These are phyloP conservation scores for Spisula subtruncata DNA, from an alignment of 2,888 invertebrate genomes.

Conservation along the genomic window DNA sequence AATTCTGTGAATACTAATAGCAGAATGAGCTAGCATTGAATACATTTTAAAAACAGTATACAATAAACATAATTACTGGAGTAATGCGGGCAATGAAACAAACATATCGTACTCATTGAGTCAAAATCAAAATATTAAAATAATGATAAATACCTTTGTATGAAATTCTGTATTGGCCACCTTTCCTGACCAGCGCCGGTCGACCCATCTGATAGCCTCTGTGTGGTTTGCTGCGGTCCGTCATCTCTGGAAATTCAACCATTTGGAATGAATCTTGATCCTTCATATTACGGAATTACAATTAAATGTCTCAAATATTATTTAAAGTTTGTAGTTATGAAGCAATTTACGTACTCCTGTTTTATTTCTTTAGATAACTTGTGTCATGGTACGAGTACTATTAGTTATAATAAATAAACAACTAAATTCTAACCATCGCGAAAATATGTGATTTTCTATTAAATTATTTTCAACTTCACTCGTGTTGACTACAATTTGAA, in stretches of 20 bases:
- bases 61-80: no score
- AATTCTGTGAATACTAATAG: no score
- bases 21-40: no score
- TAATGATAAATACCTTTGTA: conserved; percentile 92
- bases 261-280: conserved; percentile 67
- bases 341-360: not conserved
- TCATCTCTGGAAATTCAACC: conserved; percentile 73
- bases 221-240: conserved; percentile 57
- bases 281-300: conserved; percentile 48
- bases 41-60: no score
- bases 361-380: not conserved
- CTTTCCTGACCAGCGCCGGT: conserved; percentile 94
- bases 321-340: not conserved
- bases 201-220: conserved; percentile 77
- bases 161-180: conserved; percentile 98
- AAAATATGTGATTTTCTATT: not conserved
- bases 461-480: not conserved
- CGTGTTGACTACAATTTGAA: not conserved
- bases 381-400: not conserved
- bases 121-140: not conserved
- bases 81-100: not conserved
- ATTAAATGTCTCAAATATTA: not conserved
- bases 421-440: not conserved
- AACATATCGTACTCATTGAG: not conserved
- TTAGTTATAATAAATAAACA: not conserved